Base-by-base conservation (phyloP, 2,888 invertebrate species). In the Ophioninae sp. region DNA sequence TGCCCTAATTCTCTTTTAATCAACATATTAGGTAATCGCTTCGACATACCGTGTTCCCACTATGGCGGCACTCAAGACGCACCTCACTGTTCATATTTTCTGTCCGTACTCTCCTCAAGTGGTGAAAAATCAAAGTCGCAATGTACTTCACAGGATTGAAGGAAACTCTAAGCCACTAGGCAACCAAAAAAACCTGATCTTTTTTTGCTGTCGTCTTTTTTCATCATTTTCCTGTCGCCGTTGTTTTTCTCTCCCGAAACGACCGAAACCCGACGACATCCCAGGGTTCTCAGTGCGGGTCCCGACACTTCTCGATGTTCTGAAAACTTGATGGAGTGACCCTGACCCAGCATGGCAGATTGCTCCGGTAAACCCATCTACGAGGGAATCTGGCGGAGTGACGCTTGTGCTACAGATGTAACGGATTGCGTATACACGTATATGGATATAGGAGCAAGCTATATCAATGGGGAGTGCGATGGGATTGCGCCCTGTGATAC, bases 311-410 rank as follows among this genome's bases (percentile, higher is more conserved):
- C 41, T 41, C n/a, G 59, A 23, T 67, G 57, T 78, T 74, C 41
- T 68, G 78, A 30, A 73, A 78, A 78, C 30, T 69, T 82, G 78
- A 82, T 82, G 68, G 61, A 78, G 82, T 69, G 82, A 78, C 78
- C 74, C 69, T 59, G 59, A 78, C 68, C 69, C 62, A 68, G 30
- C 39, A 39, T 61, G 41, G 56, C 68, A 20, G 70, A 37, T 10
- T 7, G 37, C 65, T 70, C 44, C 61, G 44, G 78, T 73, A 77
- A 73, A 74, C 6, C 57, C 68, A 68, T 68, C 64, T 74, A 50
- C 68, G 13, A 70, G 70, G 64, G 73, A 69, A 70, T 62, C 57
- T 64, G 57, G 41, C 69, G 41, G 30, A 78, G 68, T 68, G 73
- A 74, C 23, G 65, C 65, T 57, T 44, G 37, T 44, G 65, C 2